Conservation (phyloP, 2,888 invertebrate species). For the Glyphotaelius pellucidus region DNA sequence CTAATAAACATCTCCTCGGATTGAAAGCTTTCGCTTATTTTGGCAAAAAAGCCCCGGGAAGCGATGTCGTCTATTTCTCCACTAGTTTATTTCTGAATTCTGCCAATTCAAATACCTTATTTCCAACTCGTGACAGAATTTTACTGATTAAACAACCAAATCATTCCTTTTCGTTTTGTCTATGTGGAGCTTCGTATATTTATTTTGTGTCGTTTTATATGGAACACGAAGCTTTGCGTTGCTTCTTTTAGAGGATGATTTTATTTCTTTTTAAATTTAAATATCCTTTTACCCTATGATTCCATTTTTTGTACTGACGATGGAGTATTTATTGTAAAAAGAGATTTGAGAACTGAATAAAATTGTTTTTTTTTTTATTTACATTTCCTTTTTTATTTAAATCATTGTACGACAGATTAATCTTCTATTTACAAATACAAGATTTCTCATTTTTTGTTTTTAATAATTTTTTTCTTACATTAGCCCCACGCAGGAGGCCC, state of each 20-base stretch:
- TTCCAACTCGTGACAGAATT: neutral
- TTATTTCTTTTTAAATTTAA: neutral
- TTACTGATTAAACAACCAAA: conserved; percentile 2
- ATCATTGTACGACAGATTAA: too few species aligned
- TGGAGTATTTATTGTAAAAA: neutral
- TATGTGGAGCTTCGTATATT: neutral
- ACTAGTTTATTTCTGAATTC: neutral
- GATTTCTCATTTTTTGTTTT: too few species aligned
- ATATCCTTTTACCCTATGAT: neutral
- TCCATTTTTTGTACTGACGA: neutral
- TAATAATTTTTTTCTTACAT: too few species aligned
- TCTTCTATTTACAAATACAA: too few species aligned
- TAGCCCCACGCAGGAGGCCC: too few species aligned
- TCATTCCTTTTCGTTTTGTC: neutral
- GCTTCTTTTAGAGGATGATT: neutral
- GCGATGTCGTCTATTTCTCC: neutral
- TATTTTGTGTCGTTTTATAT: neutral
- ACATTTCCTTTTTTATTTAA: too few species aligned
- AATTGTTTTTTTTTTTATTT: too few species aligned
- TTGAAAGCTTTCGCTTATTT: conserved; percentile 12
- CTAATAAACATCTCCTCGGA: conserved; percentile 11
- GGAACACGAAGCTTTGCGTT: neutral
- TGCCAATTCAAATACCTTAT: neutral
- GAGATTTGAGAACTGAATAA: too few species aligned
- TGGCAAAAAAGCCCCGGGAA: neutral